Evolutionary conservation across 2,113 vertebrate genomes (phyloP), one percentile per base, ranked within the genome.

Genomic region (Apteryx mantelli): DNA sequence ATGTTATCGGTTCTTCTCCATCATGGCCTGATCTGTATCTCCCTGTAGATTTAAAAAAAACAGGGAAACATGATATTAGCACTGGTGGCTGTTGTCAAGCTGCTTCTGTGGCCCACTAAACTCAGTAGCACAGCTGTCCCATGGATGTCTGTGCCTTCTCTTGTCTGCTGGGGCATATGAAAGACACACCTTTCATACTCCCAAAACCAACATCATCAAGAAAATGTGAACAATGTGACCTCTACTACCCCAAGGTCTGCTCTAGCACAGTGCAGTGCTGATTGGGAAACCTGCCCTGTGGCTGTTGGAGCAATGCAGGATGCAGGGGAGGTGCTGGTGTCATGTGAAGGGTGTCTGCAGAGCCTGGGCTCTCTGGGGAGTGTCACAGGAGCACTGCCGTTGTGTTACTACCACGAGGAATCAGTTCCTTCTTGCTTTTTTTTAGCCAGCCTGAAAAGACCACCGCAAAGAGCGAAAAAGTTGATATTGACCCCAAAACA

Each of bases 1-100:
- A 63, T 0, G 0, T 34, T 56, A 32, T 10, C 50, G 38, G 24
- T 81, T 7, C 26, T 32, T 78, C 34, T 60, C 17, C 16, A 5
- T 53, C 2, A 0, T 56, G 44, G 5, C 22, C 61, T 61, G 15
- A 11, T 55, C 76, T 1, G 0, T 80, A 17, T 46, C 28, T 75
- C 64, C 34, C 10, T 28, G 5, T 4, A 22, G 36, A 5, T 80
- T 64, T 9, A 40, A 42, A 87, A 60, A 92, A 78, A 79, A 8
- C 3, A 4, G 75, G 20, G 32, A 79, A 91, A 65, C 3, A 22
- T 7, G 18, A 3, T 21, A 65, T 53, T 34, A 65, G 6, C 3
- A 0, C 4, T 24, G 3, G 10, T 30, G 26, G 24, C 52, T 88
- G 16, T 74, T 74, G 8, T 53, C 11, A 48, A 38, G n/a, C 44